These are phyloP conservation scores for Lates japonicus DNA, from an alignment of 2,797 vertebrate species.

Conservation along the genomic window DNA sequence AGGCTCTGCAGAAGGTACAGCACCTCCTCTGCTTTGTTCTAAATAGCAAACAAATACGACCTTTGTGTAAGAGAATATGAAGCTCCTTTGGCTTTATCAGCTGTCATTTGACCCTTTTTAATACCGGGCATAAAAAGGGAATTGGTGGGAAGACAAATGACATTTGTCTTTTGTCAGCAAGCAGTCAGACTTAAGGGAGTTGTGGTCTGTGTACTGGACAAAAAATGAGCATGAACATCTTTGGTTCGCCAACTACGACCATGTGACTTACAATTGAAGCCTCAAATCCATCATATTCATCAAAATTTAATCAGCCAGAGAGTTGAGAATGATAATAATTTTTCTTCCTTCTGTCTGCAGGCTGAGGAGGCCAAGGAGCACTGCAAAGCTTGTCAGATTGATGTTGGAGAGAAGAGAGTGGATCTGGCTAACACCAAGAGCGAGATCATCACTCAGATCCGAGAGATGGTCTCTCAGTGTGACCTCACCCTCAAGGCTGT, in stretches of 20 bases:
- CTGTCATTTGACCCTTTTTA: background rate
- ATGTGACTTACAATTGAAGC: background rate
- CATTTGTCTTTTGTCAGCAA: background rate
- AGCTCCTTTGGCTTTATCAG: background rate
- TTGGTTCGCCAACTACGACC: background rate
- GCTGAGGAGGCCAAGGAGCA: slow-evolving; percentile 94
- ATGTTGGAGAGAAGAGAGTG: slow-evolving; percentile 90
- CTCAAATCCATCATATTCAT: background rate
- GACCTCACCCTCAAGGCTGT: slow-evolving; percentile 98
- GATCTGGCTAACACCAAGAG: slow-evolving; percentile 93
- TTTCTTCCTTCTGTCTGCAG: slow-evolving; percentile 74
- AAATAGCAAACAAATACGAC: too few species aligned
- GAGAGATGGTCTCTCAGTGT: slow-evolving; percentile 96
- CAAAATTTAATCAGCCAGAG: background rate
- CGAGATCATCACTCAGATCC: slow-evolving; percentile 92
- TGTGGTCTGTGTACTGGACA: background rate
- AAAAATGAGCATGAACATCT: background rate
- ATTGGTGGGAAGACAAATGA: background rate
- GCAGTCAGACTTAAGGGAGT: background rate
- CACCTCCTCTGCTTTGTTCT: background rate
- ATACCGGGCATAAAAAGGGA: background rate
- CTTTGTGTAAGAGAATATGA: background rate
- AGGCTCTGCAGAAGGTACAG: slow-evolving; percentile 94
- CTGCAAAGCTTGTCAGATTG: slow-evolving; percentile 91
- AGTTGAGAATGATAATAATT: background rate